Conservation (phyloP, 64 coral and sea anemone species). For the Catalaphyllia jardinei region DNA sequence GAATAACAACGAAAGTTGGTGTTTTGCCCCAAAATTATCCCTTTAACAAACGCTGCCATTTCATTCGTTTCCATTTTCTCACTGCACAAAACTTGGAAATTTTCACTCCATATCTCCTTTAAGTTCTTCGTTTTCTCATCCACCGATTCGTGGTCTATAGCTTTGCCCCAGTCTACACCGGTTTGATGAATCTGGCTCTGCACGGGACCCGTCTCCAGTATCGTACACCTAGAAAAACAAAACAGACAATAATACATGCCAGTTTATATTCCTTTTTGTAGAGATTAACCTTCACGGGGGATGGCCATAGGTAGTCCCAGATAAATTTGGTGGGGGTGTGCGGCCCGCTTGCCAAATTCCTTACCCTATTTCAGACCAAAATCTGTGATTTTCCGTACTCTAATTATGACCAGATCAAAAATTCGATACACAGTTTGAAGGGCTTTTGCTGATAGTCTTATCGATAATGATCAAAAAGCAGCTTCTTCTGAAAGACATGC, state of each 20-base stretch:
- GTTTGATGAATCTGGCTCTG: conserved; percentile 25
- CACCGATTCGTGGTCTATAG: conserved; percentile 1
- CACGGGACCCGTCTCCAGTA: conserved; percentile 64
- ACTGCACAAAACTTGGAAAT: too few species aligned
- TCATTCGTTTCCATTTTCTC: neutral
- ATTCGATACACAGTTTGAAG: too few species aligned
- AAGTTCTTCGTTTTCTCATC: conserved; percentile 37
- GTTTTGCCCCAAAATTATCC: neutral
- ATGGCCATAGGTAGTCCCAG: too few species aligned
- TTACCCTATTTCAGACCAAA: too few species aligned
- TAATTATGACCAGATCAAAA: too few species aligned
- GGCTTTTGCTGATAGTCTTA: too few species aligned
- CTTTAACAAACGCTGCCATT: neutral
- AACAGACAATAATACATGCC: neutral
- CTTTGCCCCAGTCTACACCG: conserved; percentile 11
- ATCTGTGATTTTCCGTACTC: too few species aligned
- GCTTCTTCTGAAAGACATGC: too few species aligned
- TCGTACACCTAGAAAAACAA: neutral
- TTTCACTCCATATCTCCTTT: too few species aligned
- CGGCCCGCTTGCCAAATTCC: too few species aligned
- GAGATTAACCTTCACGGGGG: neutral
- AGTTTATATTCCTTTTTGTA: neutral
- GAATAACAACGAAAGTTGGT: conserved; percentile 1
- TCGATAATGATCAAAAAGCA: too few species aligned
- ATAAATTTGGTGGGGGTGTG: too few species aligned